A percentile compares a stretch with the other conserved stretches of the same genome.
Conservation (phyloP, 2,888 invertebrate genomes). For the Pteria penguin region DNA sequence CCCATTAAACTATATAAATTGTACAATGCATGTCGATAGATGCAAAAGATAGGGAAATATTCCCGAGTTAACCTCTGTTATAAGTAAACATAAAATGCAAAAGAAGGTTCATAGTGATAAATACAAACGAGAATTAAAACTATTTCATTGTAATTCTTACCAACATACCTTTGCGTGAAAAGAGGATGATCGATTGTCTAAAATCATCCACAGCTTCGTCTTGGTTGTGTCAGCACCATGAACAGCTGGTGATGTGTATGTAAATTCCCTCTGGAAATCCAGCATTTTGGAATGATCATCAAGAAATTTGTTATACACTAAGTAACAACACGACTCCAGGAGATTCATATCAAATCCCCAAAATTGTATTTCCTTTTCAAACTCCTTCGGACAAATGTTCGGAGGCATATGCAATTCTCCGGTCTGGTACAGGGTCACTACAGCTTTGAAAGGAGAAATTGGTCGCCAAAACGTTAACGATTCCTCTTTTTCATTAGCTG, state of each 20-base stretch:
- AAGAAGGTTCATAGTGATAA: too few relatives aligned
- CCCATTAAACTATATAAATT: too few relatives aligned
- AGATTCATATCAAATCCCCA: conserved; percentile 15
- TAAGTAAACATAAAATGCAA: too few relatives aligned
- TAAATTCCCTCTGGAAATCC: not conserved
- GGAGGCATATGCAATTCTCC: conserved; percentile 21
- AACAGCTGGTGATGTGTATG: not conserved
- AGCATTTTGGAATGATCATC: not conserved
- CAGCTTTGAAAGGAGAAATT: conserved; percentile 2
- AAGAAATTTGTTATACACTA: not conserved
- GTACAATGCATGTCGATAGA: too few relatives aligned
- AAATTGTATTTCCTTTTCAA: conserved; percentile 23
- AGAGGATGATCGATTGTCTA: not conserved
- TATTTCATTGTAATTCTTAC: too few relatives aligned
- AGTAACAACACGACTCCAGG: conserved; percentile 21
- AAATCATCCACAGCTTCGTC: not conserved
- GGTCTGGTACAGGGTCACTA: conserved; percentile 10
- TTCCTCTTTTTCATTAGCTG: not conserved
- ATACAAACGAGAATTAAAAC: too few relatives aligned
- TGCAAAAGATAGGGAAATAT: too few relatives aligned
- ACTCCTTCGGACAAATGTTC: conserved; percentile 14
- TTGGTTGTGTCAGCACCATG: not conserved
- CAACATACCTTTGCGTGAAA: too few relatives aligned
- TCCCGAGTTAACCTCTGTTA: too few relatives aligned
- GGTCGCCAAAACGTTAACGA: conserved; percentile 16